Conservation (phyloP, 2,888 invertebrate genomes). For the Timema cristinae region DNA sequence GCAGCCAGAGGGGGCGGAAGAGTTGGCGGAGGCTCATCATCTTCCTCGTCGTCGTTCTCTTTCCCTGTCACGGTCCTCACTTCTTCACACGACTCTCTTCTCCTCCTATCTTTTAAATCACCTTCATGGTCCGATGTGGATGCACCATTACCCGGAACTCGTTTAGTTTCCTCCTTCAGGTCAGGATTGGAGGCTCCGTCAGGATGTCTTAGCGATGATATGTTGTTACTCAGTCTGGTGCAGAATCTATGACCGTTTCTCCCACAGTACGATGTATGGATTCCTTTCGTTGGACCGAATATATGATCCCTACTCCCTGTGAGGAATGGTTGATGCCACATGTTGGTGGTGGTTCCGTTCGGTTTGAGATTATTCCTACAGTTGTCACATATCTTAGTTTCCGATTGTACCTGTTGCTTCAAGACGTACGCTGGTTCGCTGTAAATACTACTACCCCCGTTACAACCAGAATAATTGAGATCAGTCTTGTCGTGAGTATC, state of each 20-base stretch:
- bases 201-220: conserved; percentile 76
- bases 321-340: neutral
- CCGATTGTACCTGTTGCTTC: neutral
- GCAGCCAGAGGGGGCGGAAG: conserved; percentile 44
- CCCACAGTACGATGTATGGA: conserved; percentile 7
- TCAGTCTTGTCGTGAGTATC: conserved; percentile 20
- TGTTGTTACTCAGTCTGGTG: conserved; percentile 41
- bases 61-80: conserved; percentile 43
- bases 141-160: conserved; percentile 60
- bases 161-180: conserved; percentile 62
- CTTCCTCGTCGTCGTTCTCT: conserved; percentile 40
- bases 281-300: neutral
- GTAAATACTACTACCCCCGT: conserved; percentile 73
- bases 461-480: conserved; percentile 7
- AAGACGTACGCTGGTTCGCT: conserved; percentile 72
- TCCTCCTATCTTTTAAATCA: conserved; percentile 31
- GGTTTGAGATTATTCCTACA: conserved; percentile 48
- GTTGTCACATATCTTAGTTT: conserved; percentile 71
- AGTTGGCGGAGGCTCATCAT: conserved; percentile 23
- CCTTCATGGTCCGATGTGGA: conserved; percentile 57
- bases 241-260: neutral
- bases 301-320: neutral
- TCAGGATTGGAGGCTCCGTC: conserved; percentile 93
- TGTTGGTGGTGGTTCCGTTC: neutral
- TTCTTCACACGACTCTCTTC: conserved; percentile 19